Evolutionary conservation across 2,797 vertebrate species (phyloP).

Genomic region (Hafferia zeledoni): DNA sequence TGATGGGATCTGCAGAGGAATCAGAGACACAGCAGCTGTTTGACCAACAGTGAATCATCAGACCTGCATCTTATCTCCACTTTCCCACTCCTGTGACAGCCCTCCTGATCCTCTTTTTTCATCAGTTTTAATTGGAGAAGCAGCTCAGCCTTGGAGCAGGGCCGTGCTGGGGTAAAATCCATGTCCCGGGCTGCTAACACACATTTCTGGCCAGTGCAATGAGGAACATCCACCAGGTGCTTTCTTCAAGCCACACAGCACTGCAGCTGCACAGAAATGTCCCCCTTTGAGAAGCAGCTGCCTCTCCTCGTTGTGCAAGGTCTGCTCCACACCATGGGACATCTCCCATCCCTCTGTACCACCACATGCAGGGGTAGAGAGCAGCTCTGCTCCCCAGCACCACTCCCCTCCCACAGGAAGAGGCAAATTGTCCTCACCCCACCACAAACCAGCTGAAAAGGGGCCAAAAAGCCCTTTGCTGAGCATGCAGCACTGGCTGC

Average conservation of each 20-base stretch:
- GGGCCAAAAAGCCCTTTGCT: neutral
- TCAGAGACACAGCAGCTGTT: neutral
- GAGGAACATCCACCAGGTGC: neutral
- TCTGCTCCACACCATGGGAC: neutral
- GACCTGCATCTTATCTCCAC: neutral
- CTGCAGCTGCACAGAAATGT: neutral
- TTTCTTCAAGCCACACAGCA: neutral
- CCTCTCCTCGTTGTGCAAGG: neutral
- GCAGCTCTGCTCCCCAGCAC: neutral
- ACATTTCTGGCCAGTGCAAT: neutral
- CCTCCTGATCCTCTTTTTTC: neutral
- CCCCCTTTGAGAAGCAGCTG: neutral
- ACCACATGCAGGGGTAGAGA: neutral
- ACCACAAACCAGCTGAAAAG: neutral
- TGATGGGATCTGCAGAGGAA: neutral
- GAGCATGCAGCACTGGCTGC: neutral
- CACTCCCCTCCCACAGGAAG: neutral
- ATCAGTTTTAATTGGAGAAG: neutral
- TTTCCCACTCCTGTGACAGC: neutral
- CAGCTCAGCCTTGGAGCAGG: slow-evolving; percentile 27
- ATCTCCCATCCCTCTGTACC: neutral
- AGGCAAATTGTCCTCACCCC: neutral
- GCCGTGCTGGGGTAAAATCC: neutral
- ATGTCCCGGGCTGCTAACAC: neutral
- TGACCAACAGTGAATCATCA: neutral